Evolutionary conservation across 2,113 vertebrate species (phyloP).

Genomic region (Apeltes quadracus): DNA sequence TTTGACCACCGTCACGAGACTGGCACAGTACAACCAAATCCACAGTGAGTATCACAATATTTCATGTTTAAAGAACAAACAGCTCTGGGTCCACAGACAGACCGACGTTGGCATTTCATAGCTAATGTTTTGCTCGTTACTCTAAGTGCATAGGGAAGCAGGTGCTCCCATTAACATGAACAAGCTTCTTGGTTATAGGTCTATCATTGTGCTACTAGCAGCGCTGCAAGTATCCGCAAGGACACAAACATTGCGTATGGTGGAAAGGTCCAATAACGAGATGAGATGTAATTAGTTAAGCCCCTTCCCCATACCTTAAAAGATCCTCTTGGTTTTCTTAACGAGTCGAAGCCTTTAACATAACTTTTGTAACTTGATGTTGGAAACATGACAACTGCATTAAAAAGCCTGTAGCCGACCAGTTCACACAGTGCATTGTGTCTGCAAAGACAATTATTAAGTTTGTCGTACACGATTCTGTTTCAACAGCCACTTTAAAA

Average conservation of each 20-base stretch:
- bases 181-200: neutral
- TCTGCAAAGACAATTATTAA: neutral
- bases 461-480: too few relatives aligned
- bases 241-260: neutral
- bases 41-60: neutral
- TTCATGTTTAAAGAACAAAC: neutral
- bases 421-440: neutral
- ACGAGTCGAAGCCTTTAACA: neutral
- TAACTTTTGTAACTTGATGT: neutral
- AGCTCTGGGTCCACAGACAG: neutral
- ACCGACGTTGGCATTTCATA: constrained; percentile 9
- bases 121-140: too few relatives aligned
- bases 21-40: neutral
- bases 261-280: neutral
- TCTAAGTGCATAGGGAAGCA: constrained; percentile 8
- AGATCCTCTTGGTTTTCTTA: neutral
- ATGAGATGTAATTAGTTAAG: neutral
- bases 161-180: neutral
- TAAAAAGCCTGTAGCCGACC: neutral
- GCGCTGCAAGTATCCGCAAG: neutral
- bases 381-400: neutral
- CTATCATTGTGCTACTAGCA: neutral
- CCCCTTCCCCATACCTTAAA: neutral
- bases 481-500: neutral
- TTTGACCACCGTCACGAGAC: neutral